A percentile compares a stretch with the other conserved stretches of the same genome.
These are phyloP conservation scores for Drosophila ercepeae DNA, from an alignment of 1,140 invertebrate species.

Conservation along the genomic window DNA sequence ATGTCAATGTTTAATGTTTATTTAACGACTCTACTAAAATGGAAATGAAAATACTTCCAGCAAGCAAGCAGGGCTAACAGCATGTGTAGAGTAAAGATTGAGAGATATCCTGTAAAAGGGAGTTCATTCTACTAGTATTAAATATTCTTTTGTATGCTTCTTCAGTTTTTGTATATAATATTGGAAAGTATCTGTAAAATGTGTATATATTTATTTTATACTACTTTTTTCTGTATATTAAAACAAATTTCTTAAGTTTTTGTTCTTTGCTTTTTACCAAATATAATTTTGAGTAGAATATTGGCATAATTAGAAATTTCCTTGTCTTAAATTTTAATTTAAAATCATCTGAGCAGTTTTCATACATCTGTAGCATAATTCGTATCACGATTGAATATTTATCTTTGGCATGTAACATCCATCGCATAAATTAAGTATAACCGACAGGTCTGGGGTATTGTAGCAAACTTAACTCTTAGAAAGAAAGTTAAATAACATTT, in stretches of 20 bases:
- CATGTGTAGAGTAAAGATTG: constrained; percentile 11
- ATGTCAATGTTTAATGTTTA: constrained; percentile 76
- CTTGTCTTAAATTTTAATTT: neutral
- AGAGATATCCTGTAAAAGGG: constrained; percentile 7
- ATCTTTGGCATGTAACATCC: constrained; percentile 14
- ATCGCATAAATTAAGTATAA: constrained; percentile 7
- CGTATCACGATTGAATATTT: neutral
- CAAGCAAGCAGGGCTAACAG: constrained; percentile 26
- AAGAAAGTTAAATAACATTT: constrained; percentile 70
- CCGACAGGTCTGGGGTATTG: constrained; percentile 34
- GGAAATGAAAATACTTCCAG: constrained; percentile 48
- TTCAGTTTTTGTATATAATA: too few relatives aligned
- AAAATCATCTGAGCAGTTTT: neutral
- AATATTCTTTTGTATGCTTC: too few relatives aligned
- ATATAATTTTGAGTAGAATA: too few relatives aligned
- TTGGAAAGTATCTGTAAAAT: too few relatives aligned
- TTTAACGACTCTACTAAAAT: constrained; percentile 74
- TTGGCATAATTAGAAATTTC: too few relatives aligned
- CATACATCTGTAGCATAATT: too few relatives aligned
- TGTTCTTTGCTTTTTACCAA: too few relatives aligned
- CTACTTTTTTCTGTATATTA: too few relatives aligned
- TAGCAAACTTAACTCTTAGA: constrained; percentile 16
- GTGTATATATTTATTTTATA: neutral
- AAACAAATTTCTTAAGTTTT: too few relatives aligned
- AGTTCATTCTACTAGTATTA: neutral